These are phyloP conservation scores for Agriotes lineatus DNA, from an alignment of 2,888 invertebrate species.

Conservation along the genomic window DNA sequence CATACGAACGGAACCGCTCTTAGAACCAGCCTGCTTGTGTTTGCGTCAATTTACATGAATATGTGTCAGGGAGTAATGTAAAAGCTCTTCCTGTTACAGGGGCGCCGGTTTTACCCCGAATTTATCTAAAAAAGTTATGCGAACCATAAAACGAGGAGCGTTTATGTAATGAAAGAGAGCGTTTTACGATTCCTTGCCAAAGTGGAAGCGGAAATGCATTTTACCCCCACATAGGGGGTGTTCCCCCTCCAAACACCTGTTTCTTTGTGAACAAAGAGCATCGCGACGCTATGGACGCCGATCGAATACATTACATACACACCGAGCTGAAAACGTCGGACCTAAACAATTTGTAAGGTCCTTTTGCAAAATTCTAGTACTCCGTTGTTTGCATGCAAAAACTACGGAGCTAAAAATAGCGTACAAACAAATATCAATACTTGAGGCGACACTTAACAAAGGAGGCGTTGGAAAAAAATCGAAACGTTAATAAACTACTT, in stretches of 20 bases:
- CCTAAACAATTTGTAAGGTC: slow-evolving; percentile 24
- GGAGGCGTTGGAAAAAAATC: not conserved
- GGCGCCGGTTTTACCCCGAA: too few species aligned
- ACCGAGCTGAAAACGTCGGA: slow-evolving; percentile 44
- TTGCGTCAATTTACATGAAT: not conserved
- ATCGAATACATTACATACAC: slow-evolving; percentile 51
- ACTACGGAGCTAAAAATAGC: not conserved
- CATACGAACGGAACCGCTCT: too few species aligned
- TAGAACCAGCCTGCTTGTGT: too few species aligned
- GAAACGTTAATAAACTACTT: slow-evolving; percentile 20
- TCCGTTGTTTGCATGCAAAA: slow-evolving; percentile 2
- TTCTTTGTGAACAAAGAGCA: slow-evolving; percentile 55
- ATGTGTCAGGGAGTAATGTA: too few species aligned
- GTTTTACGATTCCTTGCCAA: not conserved
- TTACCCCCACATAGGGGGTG: slow-evolving; percentile 15
- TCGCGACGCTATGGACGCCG: slow-evolving; percentile 57
- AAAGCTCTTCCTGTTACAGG: too few species aligned
- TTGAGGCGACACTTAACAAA: not conserved
- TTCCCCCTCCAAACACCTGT: slow-evolving; percentile 57
- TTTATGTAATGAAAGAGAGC: not conserved
- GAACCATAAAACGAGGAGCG: not conserved
- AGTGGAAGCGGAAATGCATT: slow-evolving; percentile 35
- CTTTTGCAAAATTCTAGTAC: slow-evolving; percentile 3
- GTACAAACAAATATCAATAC: not conserved
- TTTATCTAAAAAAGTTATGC: too few species aligned